These are phyloP conservation scores for Mesoclemmys tuberculata DNA, from an alignment of 2,113 vertebrate species.

Conservation along the genomic window DNA sequence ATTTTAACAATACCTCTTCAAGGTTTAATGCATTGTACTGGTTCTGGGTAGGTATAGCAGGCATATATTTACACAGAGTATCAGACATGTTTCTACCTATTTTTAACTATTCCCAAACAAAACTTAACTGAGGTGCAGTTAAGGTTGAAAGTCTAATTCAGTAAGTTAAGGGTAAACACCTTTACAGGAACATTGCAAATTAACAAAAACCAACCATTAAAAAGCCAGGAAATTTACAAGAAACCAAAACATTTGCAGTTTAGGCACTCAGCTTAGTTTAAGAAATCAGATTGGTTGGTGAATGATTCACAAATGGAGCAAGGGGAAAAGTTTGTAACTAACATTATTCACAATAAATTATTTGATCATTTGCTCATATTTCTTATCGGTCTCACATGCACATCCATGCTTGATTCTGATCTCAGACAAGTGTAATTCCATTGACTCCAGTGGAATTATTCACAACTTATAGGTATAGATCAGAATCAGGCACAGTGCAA, in stretches of 20 bases:
- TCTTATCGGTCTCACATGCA: neutral
- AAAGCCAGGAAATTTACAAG: neutral
- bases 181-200: neutral
- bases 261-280: neutral
- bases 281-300: neutral
- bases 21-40: neutral
- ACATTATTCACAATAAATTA: neutral
- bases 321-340: neutral
- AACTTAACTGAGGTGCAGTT: neutral
- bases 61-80: neutral
- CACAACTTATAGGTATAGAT: neutral
- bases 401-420: neutral
- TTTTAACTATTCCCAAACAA: neutral
- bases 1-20: neutral
- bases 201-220: neutral
- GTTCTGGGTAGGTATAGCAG: neutral
- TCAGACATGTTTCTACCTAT: neutral
- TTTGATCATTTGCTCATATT: accelerated
- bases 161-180: neutral
- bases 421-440: neutral
- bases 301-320: neutral
- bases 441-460: neutral
- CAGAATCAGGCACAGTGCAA: neutral
- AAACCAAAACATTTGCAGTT: neutral
- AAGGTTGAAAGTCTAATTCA: neutral